Percentiles rank a stretch among this genome's conserved stretches.
These are phyloP conservation scores for Micropterix aruncella DNA, from an alignment of 2,888 invertebrate species.

Conservation along the genomic window DNA sequence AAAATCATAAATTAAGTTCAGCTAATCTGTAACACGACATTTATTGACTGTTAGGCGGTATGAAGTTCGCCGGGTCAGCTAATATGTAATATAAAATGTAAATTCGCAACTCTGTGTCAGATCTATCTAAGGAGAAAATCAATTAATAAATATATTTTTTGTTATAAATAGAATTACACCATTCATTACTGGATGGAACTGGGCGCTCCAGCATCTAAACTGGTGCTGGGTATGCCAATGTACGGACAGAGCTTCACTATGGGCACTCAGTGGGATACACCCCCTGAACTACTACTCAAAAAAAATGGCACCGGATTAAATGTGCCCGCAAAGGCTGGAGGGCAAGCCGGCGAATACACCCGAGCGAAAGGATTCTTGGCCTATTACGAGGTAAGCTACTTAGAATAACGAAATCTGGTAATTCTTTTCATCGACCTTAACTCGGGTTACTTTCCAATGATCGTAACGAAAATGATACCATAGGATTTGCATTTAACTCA, in stretches of 20 bases:
- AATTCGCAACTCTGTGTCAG: too few species aligned
- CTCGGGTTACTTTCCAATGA: too few species aligned
- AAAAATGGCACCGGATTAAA: constrained; percentile 52
- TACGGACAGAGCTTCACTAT: constrained; percentile 77
- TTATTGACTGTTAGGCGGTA: too few species aligned
- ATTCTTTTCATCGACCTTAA: too few species aligned
- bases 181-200: constrained; percentile 80
- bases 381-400: constrained; percentile 67
- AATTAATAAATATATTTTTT: not conserved
- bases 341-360: constrained; percentile 75
- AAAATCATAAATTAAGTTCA: too few species aligned
- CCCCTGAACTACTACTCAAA: constrained; percentile 27
- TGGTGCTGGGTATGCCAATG: constrained; percentile 80
- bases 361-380: constrained; percentile 74
- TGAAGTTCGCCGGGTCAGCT: too few species aligned
- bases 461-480: too few species aligned
- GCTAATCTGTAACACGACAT: too few species aligned
- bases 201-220: constrained; percentile 67
- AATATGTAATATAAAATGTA: too few species aligned
- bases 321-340: constrained; percentile 61
- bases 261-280: constrained; percentile 17
- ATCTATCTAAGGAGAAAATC: too few species aligned
- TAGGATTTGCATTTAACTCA: too few species aligned
- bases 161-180: constrained; percentile 66
- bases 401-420: too few species aligned